Evolutionary conservation across 2,113 vertebrate genomes (phyloP), one percentile per base, ranked within the genome.

Genomic region (Addax nasomaculatus): DNA sequence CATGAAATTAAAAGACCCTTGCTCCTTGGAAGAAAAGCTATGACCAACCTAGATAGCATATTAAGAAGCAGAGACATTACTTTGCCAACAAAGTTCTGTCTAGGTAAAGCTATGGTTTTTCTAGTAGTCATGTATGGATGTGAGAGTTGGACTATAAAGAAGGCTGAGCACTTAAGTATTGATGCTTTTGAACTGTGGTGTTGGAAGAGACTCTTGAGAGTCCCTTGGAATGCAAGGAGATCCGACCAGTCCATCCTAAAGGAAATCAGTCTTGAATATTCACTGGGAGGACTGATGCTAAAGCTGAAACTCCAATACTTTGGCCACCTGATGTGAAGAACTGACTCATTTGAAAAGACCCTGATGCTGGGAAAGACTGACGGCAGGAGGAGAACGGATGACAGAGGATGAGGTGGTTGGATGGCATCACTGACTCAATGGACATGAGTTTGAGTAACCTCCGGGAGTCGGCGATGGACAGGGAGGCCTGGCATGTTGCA

Each of bases 301-400:
- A 70, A 70, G 64, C 64, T 21, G 17, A 70, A 70, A 21, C 8
- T 21, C 17, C n/a, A 70, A 21, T 70, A 19, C 0, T 70, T 36
- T 36, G 17, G n/a, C n/a, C 17, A 36, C 17, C 1, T 21, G 9
- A 70, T 70, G n/a, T 2, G 2, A 70, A 70, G n/a, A 36, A 36
- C 64, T 36, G n/a, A 70, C 17, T 36, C 64, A 36, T 11, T 1
- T 36, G 64, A 70, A 70, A 36, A 70, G 64, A 70, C 64, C 4
- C n/a, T 70, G 64, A 36, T 36, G n/a, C 64, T 36, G n/a, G 64
- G n/a, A 70, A 70, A 70, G n/a, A 70, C 3, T 36, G 17, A 70
- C 1, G 4, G 17, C 0, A 21, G n/a, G 9, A 36, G n/a, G 64
- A 70, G 9, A 70, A 70, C 0, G 17, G 17, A 36, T 0, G n/a